These are phyloP conservation scores for Elysia chlorotica DNA, from an alignment of 1,140 invertebrate genomes.

Conservation along the genomic window DNA sequence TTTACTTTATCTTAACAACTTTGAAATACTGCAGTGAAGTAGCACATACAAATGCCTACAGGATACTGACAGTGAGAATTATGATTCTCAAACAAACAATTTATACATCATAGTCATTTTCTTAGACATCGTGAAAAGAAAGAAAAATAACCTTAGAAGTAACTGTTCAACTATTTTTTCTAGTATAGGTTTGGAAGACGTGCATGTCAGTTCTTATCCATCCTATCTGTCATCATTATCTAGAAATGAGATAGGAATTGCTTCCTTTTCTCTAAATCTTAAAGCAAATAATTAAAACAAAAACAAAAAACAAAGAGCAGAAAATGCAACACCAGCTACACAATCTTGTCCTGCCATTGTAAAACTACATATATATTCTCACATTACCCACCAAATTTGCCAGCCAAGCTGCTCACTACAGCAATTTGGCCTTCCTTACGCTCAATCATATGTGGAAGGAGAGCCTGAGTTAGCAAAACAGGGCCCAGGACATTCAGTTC, in stretches of 20 bases:
- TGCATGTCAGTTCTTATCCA: too few relatives aligned
- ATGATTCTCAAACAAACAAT: too few relatives aligned
- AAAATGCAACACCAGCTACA: not conserved
- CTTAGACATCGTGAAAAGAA: too few relatives aligned
- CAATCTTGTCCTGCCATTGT: not conserved
- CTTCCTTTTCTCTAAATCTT: too few relatives aligned
- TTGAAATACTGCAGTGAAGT: too few relatives aligned
- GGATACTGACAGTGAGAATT: too few relatives aligned
- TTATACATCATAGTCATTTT: too few relatives aligned
- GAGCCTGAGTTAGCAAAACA: conserved; percentile 68
- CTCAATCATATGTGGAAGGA: conserved; percentile 60
- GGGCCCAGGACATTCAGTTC: conserved; percentile 82
- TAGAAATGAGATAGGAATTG: not conserved
- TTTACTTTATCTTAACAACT: too few relatives aligned
- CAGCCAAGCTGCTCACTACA: conserved; percentile 60
- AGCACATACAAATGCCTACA: too few relatives aligned
- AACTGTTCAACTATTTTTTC: too few relatives aligned
- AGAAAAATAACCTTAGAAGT: too few relatives aligned
- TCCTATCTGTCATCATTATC: not conserved
- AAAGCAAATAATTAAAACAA: not conserved
- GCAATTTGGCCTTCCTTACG: conserved; percentile 58
- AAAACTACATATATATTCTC: not conserved
- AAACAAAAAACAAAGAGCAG: not conserved
- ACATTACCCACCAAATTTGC: conserved; percentile 72
- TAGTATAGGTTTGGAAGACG: too few relatives aligned